Base-by-base conservation (phyloP, 2,888 invertebrate genomes). In the Polyommatus icarus region DNA sequence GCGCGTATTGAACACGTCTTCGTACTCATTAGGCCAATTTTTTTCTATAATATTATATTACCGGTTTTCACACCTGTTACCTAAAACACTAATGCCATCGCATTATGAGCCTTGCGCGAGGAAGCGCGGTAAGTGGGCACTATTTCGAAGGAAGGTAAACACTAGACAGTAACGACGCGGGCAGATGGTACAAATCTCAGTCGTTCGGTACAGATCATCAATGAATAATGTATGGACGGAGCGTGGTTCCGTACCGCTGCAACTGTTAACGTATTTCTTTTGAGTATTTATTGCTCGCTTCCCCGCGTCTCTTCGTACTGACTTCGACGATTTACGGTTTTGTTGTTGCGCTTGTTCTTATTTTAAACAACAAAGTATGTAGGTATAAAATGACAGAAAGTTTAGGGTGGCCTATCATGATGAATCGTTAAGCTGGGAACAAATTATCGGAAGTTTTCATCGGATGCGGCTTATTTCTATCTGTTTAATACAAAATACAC, bases 161-260 rank as follows among this genome's bases (percentile, higher is more conserved):
- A 67, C 67, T 82, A 83, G 83, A 84, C 81, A 80, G 82, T 79
- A 79, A 76, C 80, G 80, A 80, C 81, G 80, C 80, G 83, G 85
- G 83, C 87, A 88, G 87, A 85, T 88, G 89, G 82, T 82, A 80
- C 79, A 80, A 84, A 84, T 84, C 84, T 82, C 82, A 81, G 81
- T 79, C 79, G 81, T 80, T 81, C 83, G 80, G 83, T 82, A 82
- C 81, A 84, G 84, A 83, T 83, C 86, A 84, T 86, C 88, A 86
- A 88, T 90, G 89, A 89, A 90, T 90, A 85, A 90, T 89, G 87
- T 83, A 89, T 87, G 84, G 78, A 78, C 79, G 78, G 79, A 79
- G 79, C 80, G 78, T 79, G 80, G 80, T 78, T 79, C 82, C 82
- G 79, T 81, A 77, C 80, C 78, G 79, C 78, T 76, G 79, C 80